Conservation (phyloP, 2,888 invertebrate genomes). For the Bombylius major region DNA sequence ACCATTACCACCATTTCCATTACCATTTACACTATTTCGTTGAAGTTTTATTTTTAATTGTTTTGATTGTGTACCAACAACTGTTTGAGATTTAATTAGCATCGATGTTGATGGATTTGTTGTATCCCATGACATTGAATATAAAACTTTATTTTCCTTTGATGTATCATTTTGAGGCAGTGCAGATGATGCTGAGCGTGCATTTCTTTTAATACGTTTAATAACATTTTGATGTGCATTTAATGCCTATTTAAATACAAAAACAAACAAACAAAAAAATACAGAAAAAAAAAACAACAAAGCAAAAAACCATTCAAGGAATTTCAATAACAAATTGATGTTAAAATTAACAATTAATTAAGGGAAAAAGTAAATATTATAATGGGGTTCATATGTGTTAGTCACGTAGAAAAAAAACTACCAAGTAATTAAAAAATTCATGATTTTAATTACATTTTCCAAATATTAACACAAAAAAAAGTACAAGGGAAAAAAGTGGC, state of each 20-base stretch:
- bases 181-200: conserved; percentile 6
- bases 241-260: conserved; percentile 4
- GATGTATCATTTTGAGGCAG: conserved; percentile 7
- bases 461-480: too few relatives aligned
- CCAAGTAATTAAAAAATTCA: too few relatives aligned
- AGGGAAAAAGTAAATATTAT: too few relatives aligned
- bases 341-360: too few relatives aligned
- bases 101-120: not conserved
- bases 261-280: conserved; percentile 7
- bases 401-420: too few relatives aligned
- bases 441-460: too few relatives aligned
- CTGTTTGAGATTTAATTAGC: not conserved
- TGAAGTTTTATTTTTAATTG: not conserved
- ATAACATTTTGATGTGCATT: conserved; percentile 5
- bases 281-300: not conserved
- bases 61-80: not conserved
- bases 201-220: conserved; percentile 10
- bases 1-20: not conserved
- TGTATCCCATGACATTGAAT: conserved; percentile 7
- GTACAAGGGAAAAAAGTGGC: too few relatives aligned
- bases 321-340: too few relatives aligned
- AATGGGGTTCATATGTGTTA: too few relatives aligned
- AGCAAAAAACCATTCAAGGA: too few relatives aligned
- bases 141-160: conserved; percentile 12
- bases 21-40: not conserved